phyloP scores from a whole-genome alignment of 2,888 invertebrate genomes.

The Cephus pygmeus region DNA sequence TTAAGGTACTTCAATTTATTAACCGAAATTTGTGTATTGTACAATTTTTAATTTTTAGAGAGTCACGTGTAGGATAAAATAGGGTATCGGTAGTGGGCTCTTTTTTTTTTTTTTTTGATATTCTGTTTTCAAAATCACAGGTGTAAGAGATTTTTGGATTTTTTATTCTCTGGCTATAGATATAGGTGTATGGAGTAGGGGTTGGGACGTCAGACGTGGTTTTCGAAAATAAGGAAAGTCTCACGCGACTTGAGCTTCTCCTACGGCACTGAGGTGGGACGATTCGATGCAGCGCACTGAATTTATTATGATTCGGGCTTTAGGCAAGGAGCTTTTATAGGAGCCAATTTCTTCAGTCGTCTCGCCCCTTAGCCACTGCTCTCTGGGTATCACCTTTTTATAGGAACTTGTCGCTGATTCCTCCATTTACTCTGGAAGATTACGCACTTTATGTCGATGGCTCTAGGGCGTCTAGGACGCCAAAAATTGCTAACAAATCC shows the following conservation, averaged over 20 bases:
- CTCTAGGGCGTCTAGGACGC: slow-evolving; percentile 10
- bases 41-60: too few relatives aligned
- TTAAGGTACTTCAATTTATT: too few relatives aligned
- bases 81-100: too few relatives aligned
- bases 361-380: background rate
- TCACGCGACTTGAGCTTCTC: background rate
- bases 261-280: slow-evolving; percentile 1
- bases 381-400: slow-evolving; percentile 22
- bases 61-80: too few relatives aligned
- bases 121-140: too few relatives aligned
- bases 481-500: slow-evolving; percentile 23
- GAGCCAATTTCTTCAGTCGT: slow-evolving; percentile 17
- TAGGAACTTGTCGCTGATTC: slow-evolving; percentile 20
- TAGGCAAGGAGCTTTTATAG: slow-evolving; percentile 23
- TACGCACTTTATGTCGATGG: slow-evolving; percentile 21
- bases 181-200: too few relatives aligned
- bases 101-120: too few relatives aligned
- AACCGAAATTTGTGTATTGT: too few relatives aligned
- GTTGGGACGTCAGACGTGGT: too few relatives aligned
- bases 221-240: background rate
- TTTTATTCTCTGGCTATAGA: too few relatives aligned
- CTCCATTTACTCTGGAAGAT: slow-evolving; percentile 21
- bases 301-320: slow-evolving; percentile 24
- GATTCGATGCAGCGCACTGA: slow-evolving; percentile 19
- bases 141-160: too few relatives aligned